Base-by-base conservation (phyloP, 1,140 invertebrate species). In the Microplitis demolitor region DNA sequence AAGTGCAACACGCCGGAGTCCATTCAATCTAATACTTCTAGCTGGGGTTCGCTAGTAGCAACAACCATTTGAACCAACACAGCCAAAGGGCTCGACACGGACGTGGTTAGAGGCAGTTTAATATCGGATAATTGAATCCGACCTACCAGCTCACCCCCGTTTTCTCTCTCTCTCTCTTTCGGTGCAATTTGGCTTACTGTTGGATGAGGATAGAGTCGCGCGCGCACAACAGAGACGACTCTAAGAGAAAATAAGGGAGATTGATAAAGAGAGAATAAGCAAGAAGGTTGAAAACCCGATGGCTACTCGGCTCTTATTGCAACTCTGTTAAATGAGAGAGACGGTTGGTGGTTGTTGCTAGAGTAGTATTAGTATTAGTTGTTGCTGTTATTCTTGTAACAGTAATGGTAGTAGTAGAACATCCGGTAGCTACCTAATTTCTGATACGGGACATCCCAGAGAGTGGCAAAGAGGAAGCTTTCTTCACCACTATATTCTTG, bases 111-210 rank as follows among this genome's bases (percentile, higher is more conserved):
- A 83, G 83, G 85, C 80, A 85, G 84, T 87, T 87, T 87, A 87
- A 87, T 87, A 87, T 87, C 85, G 83, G 84, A 87, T 87, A 87
- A 87, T 87, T 87, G 85, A 87, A 87, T 87, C 84, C 84, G 80
- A 84, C 78, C 79, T 77, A 56, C 78, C 62, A 72, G 72, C 75
- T 71, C 76, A 69, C 58, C 69, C 56, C 69, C 54, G 31, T 16
- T 64, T 69, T 53, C 62, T 62, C 11, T 62, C 69, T 50, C 56
- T 51, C 71, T 56, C 51, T 11, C 71, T 72, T 50, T 62, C 33
- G 56, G 54, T 24, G 24, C 24, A 63, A 66, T 56, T 63, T 58
- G 68, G 56, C 39, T 74, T 37, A 50, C 60, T 56, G 56, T 35
- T 51, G 69, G 67, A 73, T 68, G 61, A 35, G 60, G 66, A 45